Conservation (phyloP, 2,888 invertebrate genomes). For the Dusona sp. region DNA sequence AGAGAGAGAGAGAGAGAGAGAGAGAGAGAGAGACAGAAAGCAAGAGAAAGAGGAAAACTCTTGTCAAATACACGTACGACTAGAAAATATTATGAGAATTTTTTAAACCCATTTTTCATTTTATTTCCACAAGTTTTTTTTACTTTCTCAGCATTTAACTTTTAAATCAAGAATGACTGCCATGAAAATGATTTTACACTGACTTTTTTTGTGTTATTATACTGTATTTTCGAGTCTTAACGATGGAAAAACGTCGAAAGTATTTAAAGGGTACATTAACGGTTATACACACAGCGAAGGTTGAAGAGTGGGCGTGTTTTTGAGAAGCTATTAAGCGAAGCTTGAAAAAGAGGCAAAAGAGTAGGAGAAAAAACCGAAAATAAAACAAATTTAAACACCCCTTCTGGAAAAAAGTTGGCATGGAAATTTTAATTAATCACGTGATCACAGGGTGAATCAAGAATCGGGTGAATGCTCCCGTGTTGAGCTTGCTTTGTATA, state of each 20-base stretch:
- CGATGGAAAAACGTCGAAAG: not conserved
- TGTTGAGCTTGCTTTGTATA: not conserved
- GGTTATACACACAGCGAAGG: not conserved
- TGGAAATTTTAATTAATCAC: slow-evolving; percentile 10
- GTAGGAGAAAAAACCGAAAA: not conserved
- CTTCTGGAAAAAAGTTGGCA: not conserved
- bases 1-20: no score
- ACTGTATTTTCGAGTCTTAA: not conserved
- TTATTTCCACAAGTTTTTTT: not conserved
- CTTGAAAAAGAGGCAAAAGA: not conserved
- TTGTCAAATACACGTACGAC: not conserved
- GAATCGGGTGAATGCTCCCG: slow-evolving; percentile 4
- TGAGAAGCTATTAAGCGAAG: not conserved
- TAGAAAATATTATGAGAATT: not conserved
- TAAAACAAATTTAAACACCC: not conserved
- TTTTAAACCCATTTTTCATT: not conserved
- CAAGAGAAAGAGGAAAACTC: not conserved
- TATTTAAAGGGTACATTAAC: not conserved
- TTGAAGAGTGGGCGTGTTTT: not conserved
- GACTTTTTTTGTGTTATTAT: not conserved
- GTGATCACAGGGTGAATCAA: not conserved
- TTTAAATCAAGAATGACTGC: not conserved
- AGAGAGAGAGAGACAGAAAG: no score
- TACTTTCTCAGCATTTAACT: not conserved
- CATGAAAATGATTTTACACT: not conserved